Percentiles rank a stretch among this genome's conserved stretches.
phyloP scores from a whole-genome alignment of 2,888 invertebrate genomes.

The Leucophenga maculata region DNA sequence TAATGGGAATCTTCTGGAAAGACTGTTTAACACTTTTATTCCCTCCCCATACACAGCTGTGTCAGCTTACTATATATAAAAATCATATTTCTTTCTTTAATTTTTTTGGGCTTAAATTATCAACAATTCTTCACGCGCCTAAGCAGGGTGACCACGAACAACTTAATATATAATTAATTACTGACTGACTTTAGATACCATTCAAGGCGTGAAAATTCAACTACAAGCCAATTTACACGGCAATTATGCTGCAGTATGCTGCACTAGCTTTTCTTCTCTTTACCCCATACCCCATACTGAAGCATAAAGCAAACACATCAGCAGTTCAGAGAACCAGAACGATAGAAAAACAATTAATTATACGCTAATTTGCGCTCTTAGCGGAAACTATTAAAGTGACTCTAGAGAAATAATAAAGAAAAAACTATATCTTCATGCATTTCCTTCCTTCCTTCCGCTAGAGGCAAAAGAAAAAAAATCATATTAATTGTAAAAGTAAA shows the following conservation, averaged over 20 bases:
- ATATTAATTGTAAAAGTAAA: constrained; percentile 34
- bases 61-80: too few species aligned
- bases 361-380: constrained; percentile 47
- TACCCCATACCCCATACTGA: not conserved
- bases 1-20: too few species aligned
- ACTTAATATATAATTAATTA: too few species aligned
- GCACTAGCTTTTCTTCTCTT: not conserved
- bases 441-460: constrained; percentile 51
- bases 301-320: not conserved
- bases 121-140: too few species aligned
- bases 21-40: too few species aligned
- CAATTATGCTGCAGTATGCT: constrained; percentile 2
- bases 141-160: too few species aligned
- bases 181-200: not conserved
- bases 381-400: constrained; percentile 62
- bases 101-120: too few species aligned
- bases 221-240: not conserved
- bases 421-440: constrained; percentile 38
- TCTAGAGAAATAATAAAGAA: constrained; percentile 37
- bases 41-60: too few species aligned
- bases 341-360: constrained; percentile 54
- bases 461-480: not conserved
- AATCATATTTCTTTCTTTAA: too few species aligned
- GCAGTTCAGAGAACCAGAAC: too few species aligned
- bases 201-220: not conserved